Conservation (phyloP, 2,113 vertebrate genomes). For the Clarias macrocephalus region DNA sequence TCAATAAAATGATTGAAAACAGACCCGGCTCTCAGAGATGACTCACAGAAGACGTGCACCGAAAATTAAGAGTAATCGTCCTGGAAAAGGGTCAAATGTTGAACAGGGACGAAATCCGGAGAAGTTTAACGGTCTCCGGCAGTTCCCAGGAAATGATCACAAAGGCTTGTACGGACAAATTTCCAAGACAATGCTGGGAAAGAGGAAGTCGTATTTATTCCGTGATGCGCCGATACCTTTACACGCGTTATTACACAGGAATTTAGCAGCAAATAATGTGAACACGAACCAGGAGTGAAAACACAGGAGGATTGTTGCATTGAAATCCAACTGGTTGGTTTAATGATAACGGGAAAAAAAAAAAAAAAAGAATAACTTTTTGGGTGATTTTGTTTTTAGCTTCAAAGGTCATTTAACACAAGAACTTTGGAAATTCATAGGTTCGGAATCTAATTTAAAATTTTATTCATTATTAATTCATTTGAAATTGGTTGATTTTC, state of each 20-base stretch:
- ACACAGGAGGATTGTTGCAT: background rate
- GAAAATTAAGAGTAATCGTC: background rate
- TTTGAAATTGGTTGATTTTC: no score
- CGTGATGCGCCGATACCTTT: background rate
- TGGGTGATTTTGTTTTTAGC: background rate
- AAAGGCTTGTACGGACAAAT: background rate
- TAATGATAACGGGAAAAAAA: background rate
- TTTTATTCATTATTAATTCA: no score
- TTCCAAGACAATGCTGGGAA: background rate
- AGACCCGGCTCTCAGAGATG: background rate
- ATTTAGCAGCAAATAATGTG: background rate
- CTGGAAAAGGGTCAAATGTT: background rate
- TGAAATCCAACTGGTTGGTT: background rate
- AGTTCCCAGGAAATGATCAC: background rate
- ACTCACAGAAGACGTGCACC: background rate
- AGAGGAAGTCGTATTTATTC: background rate
- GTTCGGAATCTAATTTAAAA: no score
- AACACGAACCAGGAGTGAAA: background rate
- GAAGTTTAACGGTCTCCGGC: background rate
- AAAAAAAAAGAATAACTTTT: background rate
- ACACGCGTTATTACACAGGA: background rate
- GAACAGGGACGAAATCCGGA: background rate
- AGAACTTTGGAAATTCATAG: background rate
- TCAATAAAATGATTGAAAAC: constrained; percentile 1
- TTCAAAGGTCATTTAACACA: no score